Evolutionary conservation across 1,140 invertebrate genomes (phyloP), one percentile per base, ranked within the genome.

Genomic region (Vanessa atalanta): DNA sequence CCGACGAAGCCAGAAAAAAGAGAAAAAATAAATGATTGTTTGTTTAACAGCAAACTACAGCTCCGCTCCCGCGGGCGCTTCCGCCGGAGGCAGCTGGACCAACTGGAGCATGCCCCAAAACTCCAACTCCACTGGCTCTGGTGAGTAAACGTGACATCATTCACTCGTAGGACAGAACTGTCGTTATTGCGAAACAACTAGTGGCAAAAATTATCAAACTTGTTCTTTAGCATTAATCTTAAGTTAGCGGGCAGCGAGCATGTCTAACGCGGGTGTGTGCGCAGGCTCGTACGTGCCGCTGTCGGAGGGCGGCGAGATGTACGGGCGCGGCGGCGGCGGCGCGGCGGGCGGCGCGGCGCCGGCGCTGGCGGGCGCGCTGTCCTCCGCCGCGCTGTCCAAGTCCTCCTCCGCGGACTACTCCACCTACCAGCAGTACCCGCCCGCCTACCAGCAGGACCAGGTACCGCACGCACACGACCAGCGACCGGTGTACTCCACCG

Each of bases 401-500:
- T 88, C 85, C 60, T 91, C 91, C 1, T 92, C 90, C 5, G 89
- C 90, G 0, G 92, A 93, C 85, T 93, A 93, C 87, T 88, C 88
- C 81, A 88, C 87, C 37, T 93, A 93, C 86, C 91, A 93, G 86
- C 93, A 93, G 88, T 93, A 93, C 87, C 93, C 93, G 88, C 91
- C 92, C 79, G 90, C 92, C 77, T 93, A 93, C 83, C 92, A 93
- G 83, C 93, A 93, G 88, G 93, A 93, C 82, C 93, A 93, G 93
- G 93, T 93, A 84, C 77, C 61, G 20, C 67, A 20, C 65, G 13
- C 43, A 63, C 73, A 70, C 48, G 43, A n/a, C 48, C 14, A 14
- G 12, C 48, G 37, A 43, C 37, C 37, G 7, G 1, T 43, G 37
- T 43, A 43, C 37, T 8, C 7, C 7, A 43, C 7, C 9, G 37